These are phyloP conservation scores for Grallaria varia DNA, from an alignment of 2,113 vertebrate species.

Conservation along the genomic window DNA sequence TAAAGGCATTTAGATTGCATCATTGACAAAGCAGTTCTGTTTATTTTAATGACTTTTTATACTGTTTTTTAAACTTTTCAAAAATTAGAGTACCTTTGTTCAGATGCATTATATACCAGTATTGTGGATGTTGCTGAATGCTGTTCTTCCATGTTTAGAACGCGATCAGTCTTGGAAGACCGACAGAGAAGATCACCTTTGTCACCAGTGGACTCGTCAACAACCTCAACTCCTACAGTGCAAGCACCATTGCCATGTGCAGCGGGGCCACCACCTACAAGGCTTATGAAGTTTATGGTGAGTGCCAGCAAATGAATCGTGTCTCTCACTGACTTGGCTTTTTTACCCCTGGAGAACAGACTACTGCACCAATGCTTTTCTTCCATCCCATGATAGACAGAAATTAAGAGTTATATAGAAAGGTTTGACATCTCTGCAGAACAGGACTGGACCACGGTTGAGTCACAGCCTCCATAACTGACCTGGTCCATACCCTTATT, in stretches of 20 bases:
- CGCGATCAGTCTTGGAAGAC: background rate
- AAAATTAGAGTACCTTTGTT: background rate
- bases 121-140: too few relatives aligned
- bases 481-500: background rate
- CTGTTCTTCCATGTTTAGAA: background rate
- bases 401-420: background rate
- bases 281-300: background rate
- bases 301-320: background rate
- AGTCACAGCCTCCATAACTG: background rate
- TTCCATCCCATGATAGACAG: background rate
- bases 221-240: background rate
- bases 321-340: background rate
- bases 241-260: background rate
- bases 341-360: background rate
- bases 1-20: background rate
- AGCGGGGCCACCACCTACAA: background rate
- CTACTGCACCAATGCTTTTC: background rate
- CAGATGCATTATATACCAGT: too few relatives aligned
- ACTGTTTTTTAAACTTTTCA: background rate
- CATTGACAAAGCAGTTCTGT: too few relatives aligned
- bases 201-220: fast-evolving
- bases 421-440: background rate
- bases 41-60: background rate
- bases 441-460: background rate
- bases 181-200: background rate